These are phyloP conservation scores for Pheosia tremula DNA, from an alignment of 2,888 invertebrate species.

Conservation along the genomic window DNA sequence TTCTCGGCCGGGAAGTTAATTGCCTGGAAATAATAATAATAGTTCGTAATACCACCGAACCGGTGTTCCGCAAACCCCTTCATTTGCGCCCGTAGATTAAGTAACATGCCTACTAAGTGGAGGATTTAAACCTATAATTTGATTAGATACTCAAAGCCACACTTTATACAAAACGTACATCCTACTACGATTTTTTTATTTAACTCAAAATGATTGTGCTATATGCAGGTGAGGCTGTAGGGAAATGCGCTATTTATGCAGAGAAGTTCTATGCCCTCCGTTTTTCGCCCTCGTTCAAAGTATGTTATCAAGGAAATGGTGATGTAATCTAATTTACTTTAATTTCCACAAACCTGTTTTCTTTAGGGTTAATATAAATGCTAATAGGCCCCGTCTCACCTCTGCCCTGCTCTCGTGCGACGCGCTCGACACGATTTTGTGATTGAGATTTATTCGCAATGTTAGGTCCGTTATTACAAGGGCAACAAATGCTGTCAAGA, in stretches of 20 bases:
- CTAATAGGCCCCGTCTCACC: constrained; percentile 58
- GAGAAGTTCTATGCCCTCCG: constrained; percentile 12
- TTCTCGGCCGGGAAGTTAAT: no score
- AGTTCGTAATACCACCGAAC: no score
- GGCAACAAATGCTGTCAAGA: background rate
- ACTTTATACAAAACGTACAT: no score
- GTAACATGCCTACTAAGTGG: no score
- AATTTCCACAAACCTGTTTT: constrained; percentile 64
- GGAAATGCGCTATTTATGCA: background rate
- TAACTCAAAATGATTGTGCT: no score
- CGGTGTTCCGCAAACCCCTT: no score
- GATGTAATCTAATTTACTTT: constrained; percentile 61
- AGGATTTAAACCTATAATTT: no score
- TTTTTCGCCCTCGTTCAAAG: constrained; percentile 14
- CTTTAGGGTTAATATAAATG: constrained; percentile 78
- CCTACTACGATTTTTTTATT: no score
- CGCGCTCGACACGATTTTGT: constrained; percentile 15
- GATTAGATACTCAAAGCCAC: no score
- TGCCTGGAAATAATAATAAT: no score
- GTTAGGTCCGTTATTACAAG: constrained; percentile 22
- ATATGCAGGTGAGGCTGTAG: no score
- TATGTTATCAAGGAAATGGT: constrained; percentile 40
- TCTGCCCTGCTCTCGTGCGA: constrained; percentile 25
- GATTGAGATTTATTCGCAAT: constrained; percentile 29
- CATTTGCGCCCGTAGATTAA: no score